Percentiles rank a stretch among this genome's conserved stretches.
Evolutionary conservation across 2,113 vertebrate genomes (phyloP).

Genomic region (Nettapus auritus): DNA sequence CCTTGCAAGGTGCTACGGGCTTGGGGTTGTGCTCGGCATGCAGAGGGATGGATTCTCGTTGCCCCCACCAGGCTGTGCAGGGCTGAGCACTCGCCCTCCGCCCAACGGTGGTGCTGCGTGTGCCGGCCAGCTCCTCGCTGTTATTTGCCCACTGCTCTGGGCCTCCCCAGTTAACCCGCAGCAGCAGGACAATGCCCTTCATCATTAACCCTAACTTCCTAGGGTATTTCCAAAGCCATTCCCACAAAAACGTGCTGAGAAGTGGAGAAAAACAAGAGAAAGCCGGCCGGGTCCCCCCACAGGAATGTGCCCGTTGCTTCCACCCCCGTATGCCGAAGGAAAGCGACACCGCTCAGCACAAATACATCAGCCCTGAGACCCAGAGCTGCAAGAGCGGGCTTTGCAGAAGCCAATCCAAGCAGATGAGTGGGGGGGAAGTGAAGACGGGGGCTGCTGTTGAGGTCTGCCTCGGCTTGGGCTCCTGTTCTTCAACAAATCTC

Average conservation of each 20-base stretch:
- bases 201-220: not conserved
- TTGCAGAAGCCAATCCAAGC: not conserved
- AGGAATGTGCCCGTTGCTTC: not conserved
- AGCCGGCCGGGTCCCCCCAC: not conserved
- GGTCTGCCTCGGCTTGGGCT: constrained; percentile 8
- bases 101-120: not conserved
- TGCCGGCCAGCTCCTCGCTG: not conserved
- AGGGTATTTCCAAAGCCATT: not conserved
- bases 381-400: not conserved
- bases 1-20: not conserved
- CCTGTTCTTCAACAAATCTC: constrained; percentile 23
- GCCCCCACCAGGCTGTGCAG: not conserved
- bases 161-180: not conserved
- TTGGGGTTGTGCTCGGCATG: rapidly evolving
- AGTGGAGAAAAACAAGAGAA: not conserved
- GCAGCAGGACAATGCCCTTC: not conserved
- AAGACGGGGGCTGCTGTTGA: not conserved
- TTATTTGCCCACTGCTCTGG: not conserved
- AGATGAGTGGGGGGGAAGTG: not conserved
- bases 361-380: not conserved
- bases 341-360: not conserved
- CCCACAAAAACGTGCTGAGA: not conserved
- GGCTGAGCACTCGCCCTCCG: not conserved
- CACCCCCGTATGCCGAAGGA: not conserved
- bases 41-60: not conserved